Base-by-base conservation (phyloP, 2,888 invertebrate genomes). In the Pachycephus smyrnensis region DNA sequence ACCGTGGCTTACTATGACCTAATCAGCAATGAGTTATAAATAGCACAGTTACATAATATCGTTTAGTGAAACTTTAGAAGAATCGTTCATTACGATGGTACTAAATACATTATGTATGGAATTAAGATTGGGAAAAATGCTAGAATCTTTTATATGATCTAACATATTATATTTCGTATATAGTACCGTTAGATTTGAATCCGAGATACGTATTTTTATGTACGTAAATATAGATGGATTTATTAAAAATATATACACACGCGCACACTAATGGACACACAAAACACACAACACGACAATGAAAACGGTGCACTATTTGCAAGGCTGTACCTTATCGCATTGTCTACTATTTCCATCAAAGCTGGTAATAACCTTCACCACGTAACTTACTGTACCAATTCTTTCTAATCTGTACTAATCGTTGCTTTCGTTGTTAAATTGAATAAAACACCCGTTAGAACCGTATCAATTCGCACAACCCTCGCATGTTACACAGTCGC, bases 381-480 rank as follows among this genome's bases (percentile, higher is more conserved):
- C 80, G 75, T 68, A 78, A 73, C 75, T 76, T 68, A 35, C 68
- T 73, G 31, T 37, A 78, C 69, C 77, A 76, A 33, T 73, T 76
- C 33, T 68, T 80, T 82, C 12, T 69, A 9, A 3, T 55, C 9
- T 23, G 55, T 55, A 23, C 23, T 55, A 23, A 23, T 55, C 2
- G 23, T 23, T 55, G 55, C 23, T 23, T 55, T 78, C 74, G 79
- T 75, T 82, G 84, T 86, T 83, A 86, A 83, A 76, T 83, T 73
- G 69, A 75, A 80, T 68, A 80, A 79, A 84, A 83, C 80, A 80
- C 81, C 82, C 78, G 78, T 82, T 81, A 84, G 79, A 80, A 80
- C 79, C 81, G 55, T 55, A 55, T 81, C 78, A 83, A 84, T 77
- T 83, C 82, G 75, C 83, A 84, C 83, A 83, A 82, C 75, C 76